Conservation (phyloP, 2,113 vertebrate genomes). For the Bostrychus sinensis region DNA sequence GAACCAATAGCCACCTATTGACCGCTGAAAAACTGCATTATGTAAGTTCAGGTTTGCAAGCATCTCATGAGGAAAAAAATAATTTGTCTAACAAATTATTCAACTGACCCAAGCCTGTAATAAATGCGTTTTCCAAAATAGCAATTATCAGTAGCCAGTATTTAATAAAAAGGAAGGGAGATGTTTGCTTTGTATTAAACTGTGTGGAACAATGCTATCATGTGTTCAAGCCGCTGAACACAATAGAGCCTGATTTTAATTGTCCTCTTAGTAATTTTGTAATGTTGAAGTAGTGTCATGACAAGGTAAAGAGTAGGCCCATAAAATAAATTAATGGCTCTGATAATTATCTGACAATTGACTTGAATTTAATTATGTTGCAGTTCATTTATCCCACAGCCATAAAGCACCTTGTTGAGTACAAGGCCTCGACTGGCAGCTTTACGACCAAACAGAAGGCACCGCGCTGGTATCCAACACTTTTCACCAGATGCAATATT, state of each 20-base stretch:
- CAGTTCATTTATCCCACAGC: constrained; percentile 1
- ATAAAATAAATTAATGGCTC: constrained; percentile 12
- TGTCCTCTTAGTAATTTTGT: constrained; percentile 2
- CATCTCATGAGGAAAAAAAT: no score
- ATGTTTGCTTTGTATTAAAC: neutral
- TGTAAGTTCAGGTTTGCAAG: no score
- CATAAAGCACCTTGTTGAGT: constrained; percentile 16
- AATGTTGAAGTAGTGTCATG: constrained; percentile 2
- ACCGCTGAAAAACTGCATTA: no score
- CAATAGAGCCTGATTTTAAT: neutral
- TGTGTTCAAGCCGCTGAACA: constrained; percentile 1
- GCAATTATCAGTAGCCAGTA: no score
- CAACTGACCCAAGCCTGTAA: no score
- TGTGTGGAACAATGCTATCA: neutral
- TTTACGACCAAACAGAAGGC: constrained; percentile 13
- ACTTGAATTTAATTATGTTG: constrained; percentile 13
- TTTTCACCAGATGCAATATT: neutral
- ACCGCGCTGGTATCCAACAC: neutral
- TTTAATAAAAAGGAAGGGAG: no score
- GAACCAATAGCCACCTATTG: no score
- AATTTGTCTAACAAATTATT: no score
- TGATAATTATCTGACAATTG: constrained; percentile 5
- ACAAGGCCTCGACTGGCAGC: neutral
- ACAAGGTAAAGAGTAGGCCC: constrained; percentile 9
- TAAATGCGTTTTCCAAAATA: no score